phyloP scores from a whole-genome alignment of 1,140 invertebrate species.

The Drosophila grimshawi region DNA sequence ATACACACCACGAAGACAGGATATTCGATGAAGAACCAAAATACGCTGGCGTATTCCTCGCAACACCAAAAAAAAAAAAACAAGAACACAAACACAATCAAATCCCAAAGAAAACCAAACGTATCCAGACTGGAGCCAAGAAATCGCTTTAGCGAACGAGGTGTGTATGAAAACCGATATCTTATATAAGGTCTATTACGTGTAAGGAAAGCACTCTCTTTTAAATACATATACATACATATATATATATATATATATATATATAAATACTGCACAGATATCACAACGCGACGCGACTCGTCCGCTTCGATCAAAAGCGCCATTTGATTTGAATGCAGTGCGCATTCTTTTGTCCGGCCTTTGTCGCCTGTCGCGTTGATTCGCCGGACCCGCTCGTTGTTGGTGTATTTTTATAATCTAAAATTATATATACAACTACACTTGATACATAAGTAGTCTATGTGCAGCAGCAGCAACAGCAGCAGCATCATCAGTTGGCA shows the following conservation, averaged over 20 bases:
- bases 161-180: slow-evolving; percentile 21
- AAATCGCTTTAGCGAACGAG: slow-evolving; percentile 38
- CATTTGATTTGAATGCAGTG: slow-evolving; percentile 77
- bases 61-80: slow-evolving; percentile 10
- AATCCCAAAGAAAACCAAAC: slow-evolving; percentile 16
- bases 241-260: background rate
- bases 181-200: slow-evolving; percentile 61
- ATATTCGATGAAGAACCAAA: slow-evolving; percentile 27
- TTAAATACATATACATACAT: background rate
- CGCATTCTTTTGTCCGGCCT: slow-evolving; percentile 76
- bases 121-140: slow-evolving; percentile 1
- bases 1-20: slow-evolving; percentile 27
- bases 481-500: slow-evolving; percentile 40
- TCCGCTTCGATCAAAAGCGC: slow-evolving; percentile 76
- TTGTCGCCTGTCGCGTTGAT: slow-evolving; percentile 48
- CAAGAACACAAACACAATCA: background rate
- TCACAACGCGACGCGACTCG: slow-evolving; percentile 41
- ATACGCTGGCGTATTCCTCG: slow-evolving; percentile 31
- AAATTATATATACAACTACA: slow-evolving; percentile 63
- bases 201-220: slow-evolving; percentile 5
- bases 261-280: slow-evolving; percentile 18
- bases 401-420: slow-evolving; percentile 77
- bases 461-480: slow-evolving; percentile 23
- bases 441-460: slow-evolving; percentile 40
- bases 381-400: slow-evolving; percentile 49